phyloP scores from a whole-genome alignment of 2,797 vertebrate species.

The Coregonus ussuriensis region DNA sequence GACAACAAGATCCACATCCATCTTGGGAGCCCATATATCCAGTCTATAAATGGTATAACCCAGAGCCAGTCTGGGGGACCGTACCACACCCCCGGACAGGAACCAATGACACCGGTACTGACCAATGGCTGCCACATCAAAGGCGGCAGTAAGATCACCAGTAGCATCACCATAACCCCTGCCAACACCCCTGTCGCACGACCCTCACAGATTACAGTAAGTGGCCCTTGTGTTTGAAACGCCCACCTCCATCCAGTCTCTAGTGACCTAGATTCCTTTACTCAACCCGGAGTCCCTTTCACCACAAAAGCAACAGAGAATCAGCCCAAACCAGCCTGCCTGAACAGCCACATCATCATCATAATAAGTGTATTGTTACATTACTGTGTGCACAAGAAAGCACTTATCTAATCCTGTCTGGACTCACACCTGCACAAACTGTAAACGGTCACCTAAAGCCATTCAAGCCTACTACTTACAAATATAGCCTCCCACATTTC shows the following conservation, averaged over 20 bases:
- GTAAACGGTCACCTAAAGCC: background rate
- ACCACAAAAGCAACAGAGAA: background rate
- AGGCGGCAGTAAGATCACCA: slow-evolving; percentile 91
- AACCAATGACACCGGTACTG: slow-evolving; percentile 86
- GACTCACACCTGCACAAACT: background rate
- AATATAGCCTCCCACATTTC: slow-evolving; percentile 17
- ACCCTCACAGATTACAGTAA: slow-evolving; percentile 64
- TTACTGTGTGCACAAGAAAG: background rate
- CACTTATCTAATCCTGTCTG: background rate
- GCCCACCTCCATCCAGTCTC: slow-evolving; percentile 10
- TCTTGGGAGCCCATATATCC: slow-evolving; percentile 88
- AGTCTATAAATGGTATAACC: slow-evolving; percentile 72
- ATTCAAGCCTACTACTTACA: background rate
- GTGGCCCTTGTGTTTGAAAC: slow-evolving; percentile 63
- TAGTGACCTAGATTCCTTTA: background rate
- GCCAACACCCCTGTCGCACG: slow-evolving; percentile 60
- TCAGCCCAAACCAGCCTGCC: slow-evolving; percentile 9
- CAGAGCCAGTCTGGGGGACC: slow-evolving; percentile 76
- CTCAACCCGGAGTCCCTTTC: slow-evolving; percentile 2
- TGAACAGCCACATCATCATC: background rate
- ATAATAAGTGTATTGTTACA: background rate
- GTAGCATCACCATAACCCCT: slow-evolving; percentile 92
- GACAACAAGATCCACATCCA: slow-evolving; percentile 99
- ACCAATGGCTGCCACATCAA: slow-evolving; percentile 84
- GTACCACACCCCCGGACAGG: slow-evolving; percentile 80